Evolutionary conservation across 2,888 invertebrate species (phyloP), one percentile per base, ranked within the genome.

Genomic region (Lepidocyrtinus sp.): DNA sequence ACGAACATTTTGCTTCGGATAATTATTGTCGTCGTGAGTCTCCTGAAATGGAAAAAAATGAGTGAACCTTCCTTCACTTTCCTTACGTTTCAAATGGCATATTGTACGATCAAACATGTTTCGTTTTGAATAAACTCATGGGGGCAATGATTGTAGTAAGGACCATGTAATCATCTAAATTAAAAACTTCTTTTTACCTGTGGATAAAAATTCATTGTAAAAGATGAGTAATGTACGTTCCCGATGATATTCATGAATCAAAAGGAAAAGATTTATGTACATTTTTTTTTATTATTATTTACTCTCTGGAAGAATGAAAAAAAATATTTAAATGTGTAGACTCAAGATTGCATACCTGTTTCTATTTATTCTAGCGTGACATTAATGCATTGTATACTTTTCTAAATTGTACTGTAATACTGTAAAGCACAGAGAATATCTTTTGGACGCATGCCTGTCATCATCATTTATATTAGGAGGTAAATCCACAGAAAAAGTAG

Each of bases 11-110:
- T n/a, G n/a, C n/a, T n/a, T n/a, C n/a, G n/a, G n/a, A n/a, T n/a
- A n/a, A 36, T 36, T 73, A 78, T 78, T 78, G 78, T 78, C 78
- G 73, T 73, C 78, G 78, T 78, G 78, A 78, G 73, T 78, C 36
- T 36, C 63, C 73, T 78, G 73, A 78, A 78, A 78, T 78, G 78
- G 73, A 61, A 50, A 62, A 68, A 36, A 12, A 36, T 36, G 36
- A n/a, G n/a, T n/a, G n/a, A n/a, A n/a, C 36, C 5, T 36, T 36
- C 5, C 36, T 7, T 36, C 36, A 36, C 36, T 7, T n/a, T 36
- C 36, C 5, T 36, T 7, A 7, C 36, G 12, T 36, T 12, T 36
- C 5, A 36, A 36, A 36, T 36, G 36, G 36, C 36, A 36, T 36
- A n/a, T n/a, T n/a, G n/a, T n/a, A 36, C 36, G 12, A 36, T 36